These are phyloP conservation scores for Sphecodes monilicornis DNA, from an alignment of 2,888 invertebrate genomes.

Conservation along the genomic window DNA sequence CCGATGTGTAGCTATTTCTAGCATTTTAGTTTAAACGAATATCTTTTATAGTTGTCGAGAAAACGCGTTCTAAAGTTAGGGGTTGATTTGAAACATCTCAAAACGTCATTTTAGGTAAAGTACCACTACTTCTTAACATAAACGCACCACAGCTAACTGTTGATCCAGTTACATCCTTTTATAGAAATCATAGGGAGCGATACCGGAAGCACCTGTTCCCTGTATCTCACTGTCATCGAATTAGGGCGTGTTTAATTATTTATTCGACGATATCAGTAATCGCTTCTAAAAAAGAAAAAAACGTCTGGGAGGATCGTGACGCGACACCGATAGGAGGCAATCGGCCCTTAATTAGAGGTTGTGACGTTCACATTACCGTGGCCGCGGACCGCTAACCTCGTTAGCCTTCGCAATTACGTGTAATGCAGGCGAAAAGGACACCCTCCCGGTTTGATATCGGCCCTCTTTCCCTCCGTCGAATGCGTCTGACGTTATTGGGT, in stretches of 20 bases:
- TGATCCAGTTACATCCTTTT: no score
- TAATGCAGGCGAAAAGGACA: slow-evolving; percentile 65
- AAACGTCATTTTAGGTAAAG: not conserved
- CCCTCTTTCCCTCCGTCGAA: slow-evolving; percentile 58
- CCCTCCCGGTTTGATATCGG: slow-evolving; percentile 39
- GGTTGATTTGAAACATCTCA: not conserved
- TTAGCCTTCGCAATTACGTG: slow-evolving; percentile 75
- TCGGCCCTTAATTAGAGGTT: slow-evolving; percentile 71
- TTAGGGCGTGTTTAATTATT: not conserved
- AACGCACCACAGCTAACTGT: no score
- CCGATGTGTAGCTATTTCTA: no score
- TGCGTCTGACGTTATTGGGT: slow-evolving; percentile 69
- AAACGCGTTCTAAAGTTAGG: not conserved
- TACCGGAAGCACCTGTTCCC: not conserved
- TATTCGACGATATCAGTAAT: not conserved
- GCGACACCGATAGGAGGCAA: slow-evolving; percentile 50
- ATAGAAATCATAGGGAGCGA: not conserved
- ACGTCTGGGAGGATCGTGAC: slow-evolving; percentile 33
- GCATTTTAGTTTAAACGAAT: no score
- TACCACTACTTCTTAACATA: no score
- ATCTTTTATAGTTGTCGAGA: not conserved
- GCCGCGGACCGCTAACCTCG: slow-evolving; percentile 72
- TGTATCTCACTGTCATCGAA: not conserved
- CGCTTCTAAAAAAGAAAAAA: not conserved
- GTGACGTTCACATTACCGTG: slow-evolving; percentile 74